A percentile compares a stretch with the other conserved stretches of the same genome.
Evolutionary conservation across 2,888 invertebrate genomes (phyloP).

Genomic region (Chydorus sphaericus): DNA sequence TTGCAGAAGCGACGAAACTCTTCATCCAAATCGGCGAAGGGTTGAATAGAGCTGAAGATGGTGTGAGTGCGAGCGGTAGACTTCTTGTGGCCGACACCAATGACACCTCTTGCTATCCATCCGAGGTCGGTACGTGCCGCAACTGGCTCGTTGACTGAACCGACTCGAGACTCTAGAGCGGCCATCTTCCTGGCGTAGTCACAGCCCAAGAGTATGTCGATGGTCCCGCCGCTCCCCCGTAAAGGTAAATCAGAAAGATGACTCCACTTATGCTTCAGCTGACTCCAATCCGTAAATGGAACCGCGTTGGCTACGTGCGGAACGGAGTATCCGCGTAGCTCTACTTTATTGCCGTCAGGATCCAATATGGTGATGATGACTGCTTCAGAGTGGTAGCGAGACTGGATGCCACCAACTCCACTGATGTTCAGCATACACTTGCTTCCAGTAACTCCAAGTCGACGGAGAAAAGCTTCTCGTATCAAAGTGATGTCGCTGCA

Average conservation of each 20-base stretch:
- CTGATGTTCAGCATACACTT: neutral
- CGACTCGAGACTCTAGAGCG: neutral
- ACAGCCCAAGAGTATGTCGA: neutral
- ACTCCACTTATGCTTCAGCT: neutral
- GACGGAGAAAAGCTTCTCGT: neutral
- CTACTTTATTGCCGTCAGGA: neutral
- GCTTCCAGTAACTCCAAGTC: neutral
- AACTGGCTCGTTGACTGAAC: neutral
- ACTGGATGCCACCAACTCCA: neutral
- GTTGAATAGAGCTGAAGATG: neutral
- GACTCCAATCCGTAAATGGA: neutral
- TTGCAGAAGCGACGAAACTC: conserved; percentile 1
- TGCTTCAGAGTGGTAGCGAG: neutral
- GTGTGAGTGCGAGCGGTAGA: neutral
- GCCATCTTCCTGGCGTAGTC: neutral
- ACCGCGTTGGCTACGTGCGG: neutral
- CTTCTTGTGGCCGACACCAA: neutral
- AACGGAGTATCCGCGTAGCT: neutral
- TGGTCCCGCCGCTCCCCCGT: neutral
- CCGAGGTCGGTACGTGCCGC: neutral
- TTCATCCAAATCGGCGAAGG: neutral
- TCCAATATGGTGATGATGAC: neutral
- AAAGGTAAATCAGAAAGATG: neutral
- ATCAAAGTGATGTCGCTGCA: neutral
- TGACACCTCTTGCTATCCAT: conserved; percentile 6